Evolutionary conservation across 2,797 vertebrate species (phyloP).

Genomic region (Anomalospiza imberbis): DNA sequence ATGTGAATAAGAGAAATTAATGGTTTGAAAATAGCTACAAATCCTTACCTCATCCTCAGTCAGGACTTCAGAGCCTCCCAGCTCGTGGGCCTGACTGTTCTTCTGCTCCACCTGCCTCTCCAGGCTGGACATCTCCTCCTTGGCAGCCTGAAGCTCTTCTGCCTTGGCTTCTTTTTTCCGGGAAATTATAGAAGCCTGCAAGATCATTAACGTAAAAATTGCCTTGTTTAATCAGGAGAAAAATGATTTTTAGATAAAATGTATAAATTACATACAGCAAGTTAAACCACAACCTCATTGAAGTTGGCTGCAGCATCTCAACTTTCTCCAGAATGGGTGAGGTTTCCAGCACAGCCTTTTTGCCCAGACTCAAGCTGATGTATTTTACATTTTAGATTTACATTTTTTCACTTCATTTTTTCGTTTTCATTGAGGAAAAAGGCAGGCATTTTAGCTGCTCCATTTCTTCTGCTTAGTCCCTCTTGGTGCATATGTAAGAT

Average conservation of each 20-base stretch:
- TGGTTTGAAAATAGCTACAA: neutral
- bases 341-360: neutral
- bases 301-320: neutral
- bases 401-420: conserved; percentile 9
- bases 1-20: neutral
- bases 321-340: neutral
- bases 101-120: conserved; percentile 86
- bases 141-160: conserved; percentile 91
- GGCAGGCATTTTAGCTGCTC: conserved; percentile 11
- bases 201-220: neutral
- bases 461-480: neutral
- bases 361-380: neutral
- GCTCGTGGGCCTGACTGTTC: conserved; percentile 76
- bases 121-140: conserved; percentile 82
- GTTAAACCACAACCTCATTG: neutral
- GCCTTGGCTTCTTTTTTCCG: conserved; percentile 93
- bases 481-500: neutral
- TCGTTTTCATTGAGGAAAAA: conserved; percentile 38
- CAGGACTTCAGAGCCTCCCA: conserved; percentile 81
- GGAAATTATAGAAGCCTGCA: conserved; percentile 90
- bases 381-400: conserved; percentile 1
- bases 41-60: conserved; percentile 87
- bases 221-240: neutral
- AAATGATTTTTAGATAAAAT: neutral
- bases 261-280: neutral